Evolutionary conservation across 2,113 vertebrate species (phyloP).

Genomic region (cattle (Bos taurus)): DNA sequence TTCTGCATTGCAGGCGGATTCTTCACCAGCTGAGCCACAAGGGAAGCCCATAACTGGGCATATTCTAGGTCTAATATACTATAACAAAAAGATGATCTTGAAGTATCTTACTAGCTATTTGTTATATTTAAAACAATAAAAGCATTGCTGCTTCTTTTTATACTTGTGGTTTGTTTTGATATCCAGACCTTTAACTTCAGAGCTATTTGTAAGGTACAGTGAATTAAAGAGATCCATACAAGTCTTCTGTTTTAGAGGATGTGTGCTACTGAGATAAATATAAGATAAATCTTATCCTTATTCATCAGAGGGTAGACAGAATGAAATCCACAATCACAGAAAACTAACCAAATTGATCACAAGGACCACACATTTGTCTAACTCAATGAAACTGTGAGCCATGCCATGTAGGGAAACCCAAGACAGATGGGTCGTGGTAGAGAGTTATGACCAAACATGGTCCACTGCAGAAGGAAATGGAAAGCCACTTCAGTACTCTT

Average conservation of each 20-base stretch:
- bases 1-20: background rate
- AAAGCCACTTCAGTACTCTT: background rate
- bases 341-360: background rate
- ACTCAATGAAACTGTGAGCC: background rate
- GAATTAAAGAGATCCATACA: background rate
- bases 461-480: background rate
- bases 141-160: background rate
- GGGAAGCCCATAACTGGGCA: background rate
- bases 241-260: background rate
- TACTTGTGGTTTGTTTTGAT: background rate
- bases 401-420: background rate
- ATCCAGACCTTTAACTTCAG: background rate
- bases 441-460: background rate
- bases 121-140: conserved; percentile 9
- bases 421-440: background rate
- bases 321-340: background rate
- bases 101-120: background rate
- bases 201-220: background rate
- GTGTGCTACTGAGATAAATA: background rate
- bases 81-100: background rate
- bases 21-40: background rate
- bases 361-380: background rate
- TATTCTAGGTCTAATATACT: background rate
- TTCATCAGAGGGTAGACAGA: background rate
- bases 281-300: background rate